Base-by-base conservation (phyloP, 2,888 invertebrate genomes). In the Brachynemurus nebulosus region DNA sequence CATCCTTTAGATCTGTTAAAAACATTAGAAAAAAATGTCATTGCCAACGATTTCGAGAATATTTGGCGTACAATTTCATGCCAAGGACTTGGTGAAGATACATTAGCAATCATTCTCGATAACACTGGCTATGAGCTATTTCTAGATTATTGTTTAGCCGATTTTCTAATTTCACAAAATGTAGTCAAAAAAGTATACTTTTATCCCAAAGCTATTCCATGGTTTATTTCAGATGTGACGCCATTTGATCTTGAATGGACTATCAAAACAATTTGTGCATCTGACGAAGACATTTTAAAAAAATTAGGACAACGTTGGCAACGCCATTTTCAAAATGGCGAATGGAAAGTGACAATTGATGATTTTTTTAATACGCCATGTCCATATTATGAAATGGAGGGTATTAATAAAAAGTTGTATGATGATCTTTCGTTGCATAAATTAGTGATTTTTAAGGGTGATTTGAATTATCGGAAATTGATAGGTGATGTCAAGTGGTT, bases 171-270 rank as follows among this genome's bases (percentile, higher is more conserved):
- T 45, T 62, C 61, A 51, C 69, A 68, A 51, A 70, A 63, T 51
- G 67, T 70, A 17, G 78, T 74, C n/a, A 60, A 65, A n/a, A 69
- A 75, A 65, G 69, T 96, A 19, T 70, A 81, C 49, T 82, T 95
- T 53, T 82, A 92, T 63, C 80, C 83, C 0, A 96, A 97, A 68
- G 69, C 72, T 3, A 80, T 89, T 50, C 95, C 96, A 0, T 98
- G 97, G 97, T 97, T 86, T 61, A 79, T 98, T 6, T 96, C 95
- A 0, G 97, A 98, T 61, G 86, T 82, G 0, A 86, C 80, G 16
- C 58, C 56, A 2, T 54, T 60, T 2, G 97, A 98, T 66, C 82
- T 93, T 45, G n/a, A n/a, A n/a, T n/a, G n/a, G n/a, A n/a, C n/a
- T n/a, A n/a, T n/a, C n/a, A 53, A 71, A 56, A 61, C 64, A 47